Evolutionary conservation across 2,888 invertebrate genomes (phyloP).

Genomic region (Eretmocerus hayati): DNA sequence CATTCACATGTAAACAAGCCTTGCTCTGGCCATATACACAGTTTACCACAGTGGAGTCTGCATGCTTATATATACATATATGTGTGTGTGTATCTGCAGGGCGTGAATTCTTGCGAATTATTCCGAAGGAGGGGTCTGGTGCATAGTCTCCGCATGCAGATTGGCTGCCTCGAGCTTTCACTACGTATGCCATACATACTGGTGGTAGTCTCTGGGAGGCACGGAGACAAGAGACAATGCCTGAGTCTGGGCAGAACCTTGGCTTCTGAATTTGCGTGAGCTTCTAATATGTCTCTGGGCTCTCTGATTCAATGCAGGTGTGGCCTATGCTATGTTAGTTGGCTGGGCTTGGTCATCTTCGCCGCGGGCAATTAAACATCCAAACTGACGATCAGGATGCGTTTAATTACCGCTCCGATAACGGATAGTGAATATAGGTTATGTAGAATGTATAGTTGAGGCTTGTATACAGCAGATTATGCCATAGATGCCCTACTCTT

Average conservation of each 20-base stretch:
- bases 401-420: slow-evolving; percentile 34
- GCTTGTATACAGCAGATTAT: too few species aligned
- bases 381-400: slow-evolving; percentile 30
- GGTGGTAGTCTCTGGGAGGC: not conserved
- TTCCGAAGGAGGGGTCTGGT: not conserved
- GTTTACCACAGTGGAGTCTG: not conserved
- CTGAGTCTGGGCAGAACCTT: slow-evolving; percentile 23
- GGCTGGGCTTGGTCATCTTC: too few species aligned
- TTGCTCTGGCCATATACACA: not conserved
- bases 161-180: slow-evolving; percentile 3
- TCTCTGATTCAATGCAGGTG: slow-evolving; percentile 29
- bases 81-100: too few species aligned
- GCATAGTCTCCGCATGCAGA: slow-evolving; percentile 4
- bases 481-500: too few species aligned
- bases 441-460: too few species aligned
- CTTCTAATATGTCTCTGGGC: too few species aligned
- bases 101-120: slow-evolving; percentile 16
- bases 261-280: too few species aligned
- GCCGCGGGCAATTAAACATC: slow-evolving; percentile 28
- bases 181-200: not conserved
- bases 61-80: not conserved
- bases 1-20: slow-evolving; percentile 7
- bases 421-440: too few species aligned
- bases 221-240: not conserved
- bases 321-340: too few species aligned